phyloP scores from a whole-genome alignment of 2,113 vertebrate species.

The Carassius gibelio region DNA sequence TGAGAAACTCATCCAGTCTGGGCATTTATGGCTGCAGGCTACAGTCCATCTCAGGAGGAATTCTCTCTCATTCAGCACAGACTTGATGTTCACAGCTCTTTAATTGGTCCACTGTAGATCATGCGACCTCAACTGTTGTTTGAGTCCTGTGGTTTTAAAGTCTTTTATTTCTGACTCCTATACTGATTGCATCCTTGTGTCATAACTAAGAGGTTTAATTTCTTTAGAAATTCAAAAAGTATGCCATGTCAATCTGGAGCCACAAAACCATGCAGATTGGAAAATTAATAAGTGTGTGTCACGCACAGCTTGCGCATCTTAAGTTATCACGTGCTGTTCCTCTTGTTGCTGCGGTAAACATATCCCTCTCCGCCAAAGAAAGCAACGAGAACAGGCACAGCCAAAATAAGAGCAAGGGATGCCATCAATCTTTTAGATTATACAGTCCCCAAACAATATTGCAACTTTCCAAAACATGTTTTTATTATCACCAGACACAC shows the following conservation, averaged over 20 bases:
- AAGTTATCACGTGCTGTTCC: not conserved
- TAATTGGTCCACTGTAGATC: not conserved
- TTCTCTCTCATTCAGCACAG: constrained; percentile 44
- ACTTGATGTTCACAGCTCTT: constrained; percentile 11
- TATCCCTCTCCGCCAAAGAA: constrained; percentile 54
- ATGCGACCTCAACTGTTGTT: constrained; percentile 12
- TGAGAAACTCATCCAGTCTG: constrained; percentile 41
- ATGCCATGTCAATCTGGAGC: too few species aligned
- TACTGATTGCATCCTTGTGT: not conserved
- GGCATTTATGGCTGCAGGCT: constrained; percentile 55
- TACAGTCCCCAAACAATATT: constrained; percentile 49
- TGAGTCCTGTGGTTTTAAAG: constrained; percentile 1
- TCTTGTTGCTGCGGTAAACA: constrained; percentile 43
- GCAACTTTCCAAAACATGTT: constrained; percentile 59
- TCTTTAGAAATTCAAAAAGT: not conserved
- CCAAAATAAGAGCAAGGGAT: constrained; percentile 60
- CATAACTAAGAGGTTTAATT: not conserved
- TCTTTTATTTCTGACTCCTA: too few species aligned
- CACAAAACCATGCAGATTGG: too few species aligned
- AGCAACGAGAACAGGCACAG: constrained; percentile 58
- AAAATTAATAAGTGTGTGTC: not conserved
- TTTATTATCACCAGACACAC: constrained; percentile 57
- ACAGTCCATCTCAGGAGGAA: constrained; percentile 53
- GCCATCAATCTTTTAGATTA: constrained; percentile 67
- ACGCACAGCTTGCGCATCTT: constrained; percentile 12